Evolutionary conservation across 2,797 vertebrate genomes (phyloP), one percentile per base, ranked within the genome.

Genomic region (Euthynnus affinis): DNA sequence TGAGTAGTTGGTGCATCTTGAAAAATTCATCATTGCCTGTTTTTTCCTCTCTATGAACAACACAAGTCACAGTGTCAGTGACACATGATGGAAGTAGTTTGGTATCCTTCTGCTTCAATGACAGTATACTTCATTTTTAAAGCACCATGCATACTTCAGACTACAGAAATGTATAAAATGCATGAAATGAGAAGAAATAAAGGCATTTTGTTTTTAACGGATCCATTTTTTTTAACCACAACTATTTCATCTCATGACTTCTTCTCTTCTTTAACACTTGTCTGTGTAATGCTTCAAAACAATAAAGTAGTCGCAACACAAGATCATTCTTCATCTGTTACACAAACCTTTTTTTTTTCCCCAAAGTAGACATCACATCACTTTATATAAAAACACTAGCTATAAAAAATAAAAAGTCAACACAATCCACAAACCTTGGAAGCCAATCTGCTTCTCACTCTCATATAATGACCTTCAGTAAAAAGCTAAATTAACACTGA

Each of bases 351-450:
- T 44, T 44, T 44, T 44, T 44, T 44, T 57, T 78, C 62, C 87
- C 83, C 68, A 85, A 89, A 91, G 89, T 82, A 89, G 74, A 88
- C 66, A 27, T 81, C 80, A 91, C 87, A 65, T 87, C 79, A 92
- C 88, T 85, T 90, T 40, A 85, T 89, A 90, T 88, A 88, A 90
- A 92, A 92, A 89, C 78, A 88, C 76, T 49, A 61, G 29, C 79
- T 79, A 80, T 81, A 83, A 85, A 91, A 40, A 62, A 68, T 48
- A 72, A 71, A 72, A 71, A 60, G 57, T 71, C 71, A 6, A 68
- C 76, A 87, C 71, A 34, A 49, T 67, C 69, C 75, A 85, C 82
- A 76, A 61, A 87, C 59, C 63, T 57, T 57, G 69, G 75, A 65
- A 62, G 71, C 62, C 44, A 55, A 56, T 49, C n/a, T 18, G 29